A percentile compares a stretch with the other conserved stretches of the same genome.
phyloP scores from a whole-genome alignment of 2,888 invertebrate species.

The Sthenelais limicola region DNA sequence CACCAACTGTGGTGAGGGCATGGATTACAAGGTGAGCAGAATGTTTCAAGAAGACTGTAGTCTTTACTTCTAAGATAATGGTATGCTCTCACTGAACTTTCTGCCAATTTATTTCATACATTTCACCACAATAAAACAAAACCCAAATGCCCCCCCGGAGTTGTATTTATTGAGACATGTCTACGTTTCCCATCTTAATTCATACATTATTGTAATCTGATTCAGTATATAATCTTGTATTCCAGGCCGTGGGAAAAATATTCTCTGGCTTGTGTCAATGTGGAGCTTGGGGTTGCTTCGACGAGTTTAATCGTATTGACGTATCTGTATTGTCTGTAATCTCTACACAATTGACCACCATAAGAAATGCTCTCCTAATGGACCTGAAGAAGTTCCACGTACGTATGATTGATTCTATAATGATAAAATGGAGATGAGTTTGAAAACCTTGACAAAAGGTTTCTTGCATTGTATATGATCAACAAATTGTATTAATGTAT shows the following conservation, averaged over 20 bases:
- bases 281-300: slow-evolving; percentile 97
- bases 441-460: not conserved
- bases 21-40: slow-evolving; percentile 54
- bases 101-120: no score
- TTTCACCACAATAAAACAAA: no score
- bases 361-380: slow-evolving; percentile 85
- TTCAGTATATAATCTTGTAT: no score
- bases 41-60: no score
- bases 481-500: not conserved
- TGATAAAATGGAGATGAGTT: not conserved
- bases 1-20: slow-evolving; percentile 91
- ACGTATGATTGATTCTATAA: slow-evolving; percentile 56
- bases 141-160: no score
- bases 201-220: no score
- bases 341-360: slow-evolving; percentile 91
- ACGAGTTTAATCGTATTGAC: slow-evolving; percentile 94
- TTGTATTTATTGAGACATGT: no score
- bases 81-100: no score
- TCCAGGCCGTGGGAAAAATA: slow-evolving; percentile 79
- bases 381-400: slow-evolving; percentile 84
- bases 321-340: slow-evolving; percentile 93
- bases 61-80: no score
- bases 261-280: slow-evolving; percentile 83
- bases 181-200: no score
- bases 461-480: no score